phyloP scores from a whole-genome alignment of 1,140 invertebrate genomes.

The Battus philenor region DNA sequence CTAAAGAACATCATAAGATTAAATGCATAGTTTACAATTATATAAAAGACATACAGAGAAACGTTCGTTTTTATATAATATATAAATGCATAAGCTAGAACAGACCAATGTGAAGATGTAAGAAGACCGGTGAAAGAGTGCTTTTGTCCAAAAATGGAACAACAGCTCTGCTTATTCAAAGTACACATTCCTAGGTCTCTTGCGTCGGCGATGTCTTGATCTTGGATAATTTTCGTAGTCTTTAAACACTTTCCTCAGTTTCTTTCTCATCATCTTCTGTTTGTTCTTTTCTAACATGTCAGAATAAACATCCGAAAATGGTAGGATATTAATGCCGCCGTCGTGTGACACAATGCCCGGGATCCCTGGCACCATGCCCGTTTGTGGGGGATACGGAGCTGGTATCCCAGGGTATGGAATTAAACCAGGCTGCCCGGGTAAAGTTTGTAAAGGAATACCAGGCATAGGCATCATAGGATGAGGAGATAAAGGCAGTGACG shows the following conservation, averaged over 20 bases:
- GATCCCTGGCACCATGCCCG: conserved; percentile 50
- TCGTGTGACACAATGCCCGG: conserved; percentile 45
- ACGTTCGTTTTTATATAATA: too few species aligned
- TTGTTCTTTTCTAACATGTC: conserved; percentile 54
- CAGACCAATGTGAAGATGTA: too few species aligned
- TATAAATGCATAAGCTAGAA: too few species aligned
- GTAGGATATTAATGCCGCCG: conserved; percentile 59
- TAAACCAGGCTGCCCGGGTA: not conserved
- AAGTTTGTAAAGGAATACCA: not conserved
- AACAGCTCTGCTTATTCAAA: not conserved
- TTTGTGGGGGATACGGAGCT: conserved; percentile 12
- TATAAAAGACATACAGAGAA: too few species aligned
- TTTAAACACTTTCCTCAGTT: conserved; percentile 32
- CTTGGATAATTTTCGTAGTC: conserved; percentile 32
- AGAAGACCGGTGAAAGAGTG: too few species aligned
- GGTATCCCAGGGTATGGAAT: too few species aligned
- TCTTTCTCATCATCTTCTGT: conserved; percentile 44
- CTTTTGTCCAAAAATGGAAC: too few species aligned
- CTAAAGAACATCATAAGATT: too few species aligned
- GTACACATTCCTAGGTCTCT: conserved; percentile 19
- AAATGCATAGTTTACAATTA: too few species aligned
- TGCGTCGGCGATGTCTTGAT: conserved; percentile 18
- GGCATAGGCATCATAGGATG: not conserved
- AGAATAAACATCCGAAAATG: conserved; percentile 58
- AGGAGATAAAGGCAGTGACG: conserved; percentile 3